These are phyloP conservation scores for Archilochus colubris DNA, from an alignment of 2,113 vertebrate genomes.

Conservation along the genomic window DNA sequence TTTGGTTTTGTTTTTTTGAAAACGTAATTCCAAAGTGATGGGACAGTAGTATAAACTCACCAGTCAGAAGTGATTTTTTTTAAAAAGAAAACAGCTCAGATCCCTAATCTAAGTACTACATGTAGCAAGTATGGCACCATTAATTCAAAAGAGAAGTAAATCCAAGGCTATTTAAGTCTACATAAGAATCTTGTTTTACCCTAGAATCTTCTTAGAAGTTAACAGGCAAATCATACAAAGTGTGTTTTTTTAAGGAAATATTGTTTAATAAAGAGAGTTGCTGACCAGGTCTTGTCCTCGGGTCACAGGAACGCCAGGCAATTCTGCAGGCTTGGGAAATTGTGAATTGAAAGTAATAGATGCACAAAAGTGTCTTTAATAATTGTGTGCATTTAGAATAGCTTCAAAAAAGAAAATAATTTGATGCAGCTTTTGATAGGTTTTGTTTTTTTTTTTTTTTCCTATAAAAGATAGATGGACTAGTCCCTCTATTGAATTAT, in stretches of 20 bases:
- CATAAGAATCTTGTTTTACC: neutral
- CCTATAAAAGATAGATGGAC: neutral
- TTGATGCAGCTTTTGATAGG: neutral
- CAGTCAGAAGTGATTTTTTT: neutral
- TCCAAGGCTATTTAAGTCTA: neutral
- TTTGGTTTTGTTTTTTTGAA: neutral
- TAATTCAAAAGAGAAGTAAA: neutral
- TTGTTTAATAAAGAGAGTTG: neutral
- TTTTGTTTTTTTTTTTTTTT: neutral
- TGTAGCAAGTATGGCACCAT: neutral
- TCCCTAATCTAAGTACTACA: neutral
- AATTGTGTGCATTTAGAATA: neutral
- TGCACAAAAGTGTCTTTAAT: neutral
- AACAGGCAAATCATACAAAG: neutral
- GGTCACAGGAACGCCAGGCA: no score
- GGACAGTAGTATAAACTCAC: neutral
- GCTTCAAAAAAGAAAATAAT: neutral
- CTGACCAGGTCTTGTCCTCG: neutral
- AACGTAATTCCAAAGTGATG: neutral
- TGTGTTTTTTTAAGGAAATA: neutral
- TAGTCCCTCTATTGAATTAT: neutral
- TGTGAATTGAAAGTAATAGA: neutral
- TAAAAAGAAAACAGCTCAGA: neutral
- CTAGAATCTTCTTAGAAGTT: neutral
- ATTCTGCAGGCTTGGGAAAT: neutral